A percentile compares a stretch with the other conserved stretches of the same genome.
Evolutionary conservation across 2,113 vertebrate genomes (phyloP).

Genomic region (Sclerurus mexicanus): DNA sequence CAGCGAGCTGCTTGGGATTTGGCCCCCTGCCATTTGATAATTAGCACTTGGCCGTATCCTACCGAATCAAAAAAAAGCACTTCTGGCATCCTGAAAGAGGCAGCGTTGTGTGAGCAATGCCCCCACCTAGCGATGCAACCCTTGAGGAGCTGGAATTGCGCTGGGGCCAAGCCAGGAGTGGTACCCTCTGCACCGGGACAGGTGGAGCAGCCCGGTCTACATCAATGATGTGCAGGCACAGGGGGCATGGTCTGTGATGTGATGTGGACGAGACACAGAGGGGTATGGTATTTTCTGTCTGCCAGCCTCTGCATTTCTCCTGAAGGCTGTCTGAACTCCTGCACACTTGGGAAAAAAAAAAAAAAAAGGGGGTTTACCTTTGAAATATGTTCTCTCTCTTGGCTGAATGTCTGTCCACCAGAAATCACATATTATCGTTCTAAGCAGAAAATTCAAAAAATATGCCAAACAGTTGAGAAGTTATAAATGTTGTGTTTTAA

Average conservation of each 20-base stretch:
- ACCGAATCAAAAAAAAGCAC: rapidly evolving
- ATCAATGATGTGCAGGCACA: rapidly evolving
- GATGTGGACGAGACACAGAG: neutral
- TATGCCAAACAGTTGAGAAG: neutral
- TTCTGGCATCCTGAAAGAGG: neutral
- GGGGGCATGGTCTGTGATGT: too few relatives aligned
- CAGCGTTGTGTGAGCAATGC: neutral
- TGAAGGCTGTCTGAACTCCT: neutral
- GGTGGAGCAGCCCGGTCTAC: neutral
- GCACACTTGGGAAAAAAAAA: neutral
- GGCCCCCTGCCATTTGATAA: neutral
- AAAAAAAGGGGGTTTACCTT: neutral
- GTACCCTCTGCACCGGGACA: too few relatives aligned
- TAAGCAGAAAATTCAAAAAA: neutral
- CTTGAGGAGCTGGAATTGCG: neutral
- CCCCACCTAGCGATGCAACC: neutral
- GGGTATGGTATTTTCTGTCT: neutral
- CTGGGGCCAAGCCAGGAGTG: neutral
- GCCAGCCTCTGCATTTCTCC: neutral
- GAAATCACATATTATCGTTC: neutral
- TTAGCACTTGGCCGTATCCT: neutral
- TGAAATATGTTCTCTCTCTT: neutral
- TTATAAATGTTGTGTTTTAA: neutral
- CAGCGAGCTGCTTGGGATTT: neutral
- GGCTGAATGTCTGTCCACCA: neutral